These are phyloP conservation scores for Lanistes nyassanus DNA, from an alignment of 1,140 invertebrate species.

Conservation along the genomic window DNA sequence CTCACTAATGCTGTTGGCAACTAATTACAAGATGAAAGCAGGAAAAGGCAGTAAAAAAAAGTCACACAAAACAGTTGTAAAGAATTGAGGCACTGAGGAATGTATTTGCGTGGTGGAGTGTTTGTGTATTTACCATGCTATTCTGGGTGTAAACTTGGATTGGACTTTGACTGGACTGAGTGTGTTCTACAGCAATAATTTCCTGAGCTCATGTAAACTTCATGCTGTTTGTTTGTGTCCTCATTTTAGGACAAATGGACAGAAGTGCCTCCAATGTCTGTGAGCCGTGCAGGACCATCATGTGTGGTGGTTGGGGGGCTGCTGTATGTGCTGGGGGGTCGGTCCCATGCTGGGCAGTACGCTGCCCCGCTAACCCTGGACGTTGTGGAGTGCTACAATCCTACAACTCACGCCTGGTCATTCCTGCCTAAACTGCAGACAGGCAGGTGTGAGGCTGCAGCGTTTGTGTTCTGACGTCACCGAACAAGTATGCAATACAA, in stretches of 20 bases:
- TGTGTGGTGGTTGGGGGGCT: slow-evolving; percentile 83
- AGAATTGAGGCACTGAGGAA: too few species aligned
- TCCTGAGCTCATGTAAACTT: neutral
- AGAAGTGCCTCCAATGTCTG: slow-evolving; percentile 78
- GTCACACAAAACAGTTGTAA: too few species aligned
- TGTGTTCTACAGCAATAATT: too few species aligned
- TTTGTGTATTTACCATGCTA: too few species aligned
- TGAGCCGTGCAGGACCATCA: slow-evolving; percentile 82
- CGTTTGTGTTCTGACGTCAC: slow-evolving; percentile 71
- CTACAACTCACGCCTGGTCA: slow-evolving; percentile 79
- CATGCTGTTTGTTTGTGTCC: neutral
- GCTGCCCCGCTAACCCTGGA: slow-evolving; percentile 75
- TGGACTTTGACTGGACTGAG: too few species aligned
- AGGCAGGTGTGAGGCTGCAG: slow-evolving; percentile 86
- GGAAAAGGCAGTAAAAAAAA: too few species aligned
- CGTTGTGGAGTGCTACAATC: slow-evolving; percentile 83
- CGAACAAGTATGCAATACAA: too few species aligned
- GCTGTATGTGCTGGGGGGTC: slow-evolving; percentile 84
- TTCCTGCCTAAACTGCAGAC: slow-evolving; percentile 79
- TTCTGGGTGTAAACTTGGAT: too few species aligned
- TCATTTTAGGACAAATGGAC: slow-evolving; percentile 80
- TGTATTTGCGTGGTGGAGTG: too few species aligned
- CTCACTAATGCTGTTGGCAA: too few species aligned
- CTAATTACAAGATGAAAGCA: too few species aligned
- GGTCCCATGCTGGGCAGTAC: slow-evolving; percentile 34